Base-by-base conservation (phyloP, 2,113 vertebrate genomes). In the Porphyrio hochstetteri region DNA sequence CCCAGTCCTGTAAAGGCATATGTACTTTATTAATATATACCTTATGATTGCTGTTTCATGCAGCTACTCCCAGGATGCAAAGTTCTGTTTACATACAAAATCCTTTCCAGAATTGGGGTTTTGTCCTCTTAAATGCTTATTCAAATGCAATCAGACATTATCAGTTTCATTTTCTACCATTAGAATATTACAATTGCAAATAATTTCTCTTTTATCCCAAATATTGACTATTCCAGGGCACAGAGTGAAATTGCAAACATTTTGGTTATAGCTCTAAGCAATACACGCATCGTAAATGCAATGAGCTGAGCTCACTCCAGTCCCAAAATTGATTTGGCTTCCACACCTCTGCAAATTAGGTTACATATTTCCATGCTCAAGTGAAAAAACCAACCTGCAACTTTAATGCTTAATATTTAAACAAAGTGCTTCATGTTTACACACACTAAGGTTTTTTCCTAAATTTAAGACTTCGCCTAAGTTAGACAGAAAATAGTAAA, bases 311-410 rank as follows among this genome's bases (percentile, higher is more conserved):
- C 55, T 94, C 69, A 61, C 50, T 91, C 56, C 64, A 86, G 79
- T 59, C 70, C 61, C 82, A 33, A 71, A 94, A 95, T 53, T 88
- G 85, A 97, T 93, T 90, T 95, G 93, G 90, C 94, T 93, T 96
- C 79, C 35, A 82, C 86, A 94, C 52, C 68, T 93, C 63, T 71
- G 78, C 82, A 94, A 93, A 93, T 96, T 82, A 74, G 50, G 70
- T 74, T 87, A 93, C n/a, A 5, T 69, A 74, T 89, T 96, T 96
- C 88, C 83, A 87, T 33, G 67, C 83, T 87, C 59, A 92, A 92
- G 71, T 86, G 81, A 94, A 91, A 92, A 95, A 90, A 23, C 0
- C 65, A 86, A 90, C 85, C 63, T 82, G 50, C 24, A 92, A 64
- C 48, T 88, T 86, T 46, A 91, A 92, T 21, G 46, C 80, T 88